phyloP scores from a whole-genome alignment of 2,797 vertebrate genomes.

The Ataeniobius toweri region DNA sequence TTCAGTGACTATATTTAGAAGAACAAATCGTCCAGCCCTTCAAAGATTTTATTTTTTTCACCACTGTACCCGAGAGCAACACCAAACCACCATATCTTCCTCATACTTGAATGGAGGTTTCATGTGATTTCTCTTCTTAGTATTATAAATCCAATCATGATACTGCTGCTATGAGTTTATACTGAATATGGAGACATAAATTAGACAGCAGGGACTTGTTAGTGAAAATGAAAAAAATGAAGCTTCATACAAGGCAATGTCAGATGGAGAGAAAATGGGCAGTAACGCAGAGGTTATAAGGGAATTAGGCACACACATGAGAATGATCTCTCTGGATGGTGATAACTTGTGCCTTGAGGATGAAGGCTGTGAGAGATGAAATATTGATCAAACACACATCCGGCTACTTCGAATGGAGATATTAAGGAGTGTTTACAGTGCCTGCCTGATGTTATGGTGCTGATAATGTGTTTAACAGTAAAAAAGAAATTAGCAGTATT shows the following conservation, averaged over 20 bases:
- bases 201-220: conserved; percentile 77
- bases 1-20: conserved; percentile 15
- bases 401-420: conserved; percentile 37
- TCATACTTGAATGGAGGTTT: conserved; percentile 44
- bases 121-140: conserved; percentile 24
- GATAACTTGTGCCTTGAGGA: conserved; percentile 27
- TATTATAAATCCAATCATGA: conserved; percentile 48
- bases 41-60: conserved; percentile 19
- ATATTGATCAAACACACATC: conserved; percentile 39
- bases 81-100: conserved; percentile 34
- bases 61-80: conserved; percentile 22
- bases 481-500: conserved; percentile 34
- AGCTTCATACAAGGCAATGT: conserved; percentile 48
- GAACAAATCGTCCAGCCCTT: conserved; percentile 26
- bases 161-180: conserved; percentile 59
- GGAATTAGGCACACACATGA: conserved; percentile 56
- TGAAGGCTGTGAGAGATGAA: conserved; percentile 13
- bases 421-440: conserved; percentile 46
- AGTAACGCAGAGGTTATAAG: conserved; percentile 34
- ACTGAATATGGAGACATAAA: conserved; percentile 49
- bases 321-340: conserved; percentile 35
- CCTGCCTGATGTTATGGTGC: conserved; percentile 21
- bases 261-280: conserved; percentile 31
- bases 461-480: conserved; percentile 44
- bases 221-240: conserved; percentile 63